Base-by-base conservation (phyloP, 2,113 vertebrate species). In the Bettongia penicillata region DNA sequence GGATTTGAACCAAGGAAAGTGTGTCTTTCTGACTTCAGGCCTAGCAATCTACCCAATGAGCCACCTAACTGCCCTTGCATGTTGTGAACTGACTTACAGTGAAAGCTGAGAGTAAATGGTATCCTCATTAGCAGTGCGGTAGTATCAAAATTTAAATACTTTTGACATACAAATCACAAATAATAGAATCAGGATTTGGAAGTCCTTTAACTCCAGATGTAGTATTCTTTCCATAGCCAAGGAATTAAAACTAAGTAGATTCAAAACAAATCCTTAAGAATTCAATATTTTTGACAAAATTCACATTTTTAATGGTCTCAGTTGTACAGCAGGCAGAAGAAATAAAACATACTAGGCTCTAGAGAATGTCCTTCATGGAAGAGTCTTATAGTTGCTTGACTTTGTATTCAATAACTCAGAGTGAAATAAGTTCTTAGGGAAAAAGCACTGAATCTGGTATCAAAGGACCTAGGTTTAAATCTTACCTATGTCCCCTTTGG, bases 391-490 rank as follows among this genome's bases (percentile, higher is more conserved):
- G 9, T 68, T 68, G 11, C 31, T 31, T 61, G 9, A 68, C 61
- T 77, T 77, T 37, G 14, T n/a, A 77, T 77, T n/a, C 31, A 77
- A 19, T 77, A 77, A n/a, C 61, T 43, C 2, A 11, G 25, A 28
- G 3, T 53, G 24, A 92, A 93, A 89, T 89, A 89, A 89, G 37
- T 91, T 77, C 92, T 95, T 89, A 50, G 90, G 77, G 90, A 22
- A 77, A n/a, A 77, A 31, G 31, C 31, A 19, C 14, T n/a, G 61
- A 0, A n/a, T n/a, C 12, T 37, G 28, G 3, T 68, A 37, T 68
- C 61, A 68, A 31, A 37, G 61, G 61, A n/a, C 31, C 31, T n/a
- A 77, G 61, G 37, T 77, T 77, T 77, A 77, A 77, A 77, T n/a
- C 14, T 0, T n/a, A n/a, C 31, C 14, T 77, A 14, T n/a, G 61